Evolutionary conservation across 1,140 invertebrate genomes (phyloP).

Genomic region (Akabosia matsudoensis): DNA sequence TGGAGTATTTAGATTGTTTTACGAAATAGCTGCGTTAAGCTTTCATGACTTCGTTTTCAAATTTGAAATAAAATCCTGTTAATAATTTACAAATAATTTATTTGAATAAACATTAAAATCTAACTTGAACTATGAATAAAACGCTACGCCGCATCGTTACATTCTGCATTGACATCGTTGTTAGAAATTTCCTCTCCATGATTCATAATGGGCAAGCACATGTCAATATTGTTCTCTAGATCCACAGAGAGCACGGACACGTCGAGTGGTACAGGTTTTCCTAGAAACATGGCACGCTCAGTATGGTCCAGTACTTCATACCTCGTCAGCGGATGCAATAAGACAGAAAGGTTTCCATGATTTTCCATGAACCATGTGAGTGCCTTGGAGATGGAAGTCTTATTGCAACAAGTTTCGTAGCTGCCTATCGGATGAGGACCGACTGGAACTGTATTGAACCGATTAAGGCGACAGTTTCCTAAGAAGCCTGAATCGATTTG

Average conservation of each 20-base stretch:
- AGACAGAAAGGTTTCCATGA: conserved; percentile 36
- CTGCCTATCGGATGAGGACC: conserved; percentile 37
- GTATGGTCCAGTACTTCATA: conserved; percentile 38
- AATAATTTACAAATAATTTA: too few species aligned
- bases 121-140: too few species aligned
- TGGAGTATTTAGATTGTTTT: too few species aligned
- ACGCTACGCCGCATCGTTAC: too few species aligned
- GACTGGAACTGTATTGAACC: conserved; percentile 30
- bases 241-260: conserved; percentile 20
- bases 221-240: conserved; percentile 24
- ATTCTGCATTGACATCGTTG: too few species aligned
- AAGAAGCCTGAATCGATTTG: conserved; percentile 35
- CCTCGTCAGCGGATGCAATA: conserved; percentile 36
- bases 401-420: conserved; percentile 40
- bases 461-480: conserved; percentile 30
- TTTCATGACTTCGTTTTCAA: too few species aligned
- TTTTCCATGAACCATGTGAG: conserved; percentile 37
- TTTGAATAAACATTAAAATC: too few species aligned
- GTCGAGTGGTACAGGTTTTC: conserved; percentile 22
- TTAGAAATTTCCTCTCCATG: too few species aligned
- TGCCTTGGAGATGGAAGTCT: conserved; percentile 32
- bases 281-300: conserved; percentile 36
- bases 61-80: too few species aligned
- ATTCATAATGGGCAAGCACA: conserved; percentile 34
- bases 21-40: too few species aligned